Evolutionary conservation across 2,113 vertebrate species (phyloP).

Genomic region (Heterotis niloticus): DNA sequence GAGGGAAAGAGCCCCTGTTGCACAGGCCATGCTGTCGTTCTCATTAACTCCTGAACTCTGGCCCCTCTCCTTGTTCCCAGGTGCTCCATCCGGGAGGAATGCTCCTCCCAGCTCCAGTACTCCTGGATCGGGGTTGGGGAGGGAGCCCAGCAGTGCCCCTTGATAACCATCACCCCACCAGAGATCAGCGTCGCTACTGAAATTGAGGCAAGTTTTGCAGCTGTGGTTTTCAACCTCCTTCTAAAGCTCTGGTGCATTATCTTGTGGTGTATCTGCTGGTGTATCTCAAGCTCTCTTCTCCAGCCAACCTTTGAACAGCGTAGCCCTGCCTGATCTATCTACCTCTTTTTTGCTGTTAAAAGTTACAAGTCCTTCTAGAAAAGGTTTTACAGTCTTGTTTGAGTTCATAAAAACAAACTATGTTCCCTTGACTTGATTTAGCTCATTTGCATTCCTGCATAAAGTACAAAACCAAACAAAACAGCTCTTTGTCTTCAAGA

Average conservation of each 20-base stretch:
- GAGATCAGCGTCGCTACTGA: slow-evolving; percentile 75
- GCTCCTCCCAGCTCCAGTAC: slow-evolving; percentile 59
- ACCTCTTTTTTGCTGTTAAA: neutral
- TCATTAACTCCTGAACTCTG: slow-evolving; percentile 17
- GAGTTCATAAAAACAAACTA: too few relatives aligned
- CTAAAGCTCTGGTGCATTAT: too few relatives aligned
- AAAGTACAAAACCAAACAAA: too few relatives aligned
- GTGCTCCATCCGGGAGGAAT: slow-evolving; percentile 84
- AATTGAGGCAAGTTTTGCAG: slow-evolving; percentile 63
- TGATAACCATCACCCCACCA: slow-evolving; percentile 80
- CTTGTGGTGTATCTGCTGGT: too few relatives aligned
- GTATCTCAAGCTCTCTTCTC: too few relatives aligned
- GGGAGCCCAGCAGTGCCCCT: slow-evolving; percentile 78
- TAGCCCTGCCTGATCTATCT: too few relatives aligned
- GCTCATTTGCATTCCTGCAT: too few relatives aligned
- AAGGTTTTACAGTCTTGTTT: too few relatives aligned
- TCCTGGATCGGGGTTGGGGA: slow-evolving; percentile 80
- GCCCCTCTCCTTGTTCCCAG: slow-evolving; percentile 43
- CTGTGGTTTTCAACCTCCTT: neutral
- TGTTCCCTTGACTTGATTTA: too few relatives aligned
- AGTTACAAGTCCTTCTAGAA: too few relatives aligned
- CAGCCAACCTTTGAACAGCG: too few relatives aligned
- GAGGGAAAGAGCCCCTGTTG: neutral
- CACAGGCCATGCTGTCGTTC: neutral
- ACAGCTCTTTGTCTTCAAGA: too few relatives aligned